phyloP scores from a whole-genome alignment of 2,888 invertebrate species.

The Acrobasis repandana region DNA sequence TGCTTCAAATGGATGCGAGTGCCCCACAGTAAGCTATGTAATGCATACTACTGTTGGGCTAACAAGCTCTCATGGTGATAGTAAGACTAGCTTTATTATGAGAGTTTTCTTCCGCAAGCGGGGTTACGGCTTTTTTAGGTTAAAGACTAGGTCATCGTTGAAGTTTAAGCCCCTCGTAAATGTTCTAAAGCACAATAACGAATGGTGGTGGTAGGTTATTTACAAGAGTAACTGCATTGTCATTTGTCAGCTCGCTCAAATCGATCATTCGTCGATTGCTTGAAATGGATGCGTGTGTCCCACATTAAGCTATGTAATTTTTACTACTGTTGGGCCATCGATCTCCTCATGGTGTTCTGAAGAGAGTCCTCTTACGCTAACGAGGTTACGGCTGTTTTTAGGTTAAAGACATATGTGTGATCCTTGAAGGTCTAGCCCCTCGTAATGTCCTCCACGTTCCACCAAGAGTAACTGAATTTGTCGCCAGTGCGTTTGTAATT shows the following conservation, averaged over 20 bases:
- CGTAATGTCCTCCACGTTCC: background rate
- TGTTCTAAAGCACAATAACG: too few relatives aligned
- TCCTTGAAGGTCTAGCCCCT: background rate
- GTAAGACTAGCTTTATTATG: too few relatives aligned
- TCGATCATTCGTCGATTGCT: slow-evolving; percentile 8
- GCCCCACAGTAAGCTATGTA: background rate
- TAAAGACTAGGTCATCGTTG: background rate
- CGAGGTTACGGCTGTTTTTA: too few relatives aligned
- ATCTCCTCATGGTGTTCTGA: too few relatives aligned
- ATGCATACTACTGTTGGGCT: too few relatives aligned
- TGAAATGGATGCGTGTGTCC: slow-evolving; percentile 11
- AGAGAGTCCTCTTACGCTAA: too few relatives aligned
- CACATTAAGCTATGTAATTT: background rate
- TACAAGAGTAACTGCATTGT: background rate
- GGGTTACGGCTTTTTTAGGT: too few relatives aligned
- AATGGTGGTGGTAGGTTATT: too few relatives aligned
- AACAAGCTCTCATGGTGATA: too few relatives aligned
- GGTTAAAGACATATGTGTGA: too few relatives aligned
- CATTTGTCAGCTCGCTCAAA: background rate
- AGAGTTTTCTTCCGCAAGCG: too few relatives aligned
- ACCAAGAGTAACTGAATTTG: background rate
- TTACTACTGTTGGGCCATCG: too few relatives aligned
- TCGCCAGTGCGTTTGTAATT: background rate
- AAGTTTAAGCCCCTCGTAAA: background rate
- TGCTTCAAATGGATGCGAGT: slow-evolving; percentile 17